Evolutionary conservation across 2,797 vertebrate genomes (phyloP).

Genomic region (Dicrostonyx torquatus): DNA sequence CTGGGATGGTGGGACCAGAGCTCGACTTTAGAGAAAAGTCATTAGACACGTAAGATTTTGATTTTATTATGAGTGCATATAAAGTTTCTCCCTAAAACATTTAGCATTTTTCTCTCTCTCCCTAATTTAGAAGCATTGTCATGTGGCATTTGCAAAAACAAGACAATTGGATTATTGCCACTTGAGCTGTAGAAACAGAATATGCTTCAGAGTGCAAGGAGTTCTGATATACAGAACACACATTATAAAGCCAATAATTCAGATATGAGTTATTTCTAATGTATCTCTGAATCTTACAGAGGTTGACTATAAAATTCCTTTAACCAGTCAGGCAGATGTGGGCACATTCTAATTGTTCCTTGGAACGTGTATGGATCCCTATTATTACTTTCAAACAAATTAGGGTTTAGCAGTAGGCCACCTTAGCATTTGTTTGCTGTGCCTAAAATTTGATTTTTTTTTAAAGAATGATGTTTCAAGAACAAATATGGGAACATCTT

Average conservation of each 20-base stretch:
- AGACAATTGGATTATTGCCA: neutral
- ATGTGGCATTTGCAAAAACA: constrained; percentile 22
- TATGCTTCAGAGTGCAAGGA: neutral
- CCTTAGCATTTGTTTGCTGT: neutral
- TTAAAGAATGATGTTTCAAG: neutral
- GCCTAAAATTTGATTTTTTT: neutral
- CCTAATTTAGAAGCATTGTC: neutral
- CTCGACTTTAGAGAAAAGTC: neutral
- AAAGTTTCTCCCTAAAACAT: constrained; percentile 2
- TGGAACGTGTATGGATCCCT: neutral
- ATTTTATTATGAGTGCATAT: neutral
- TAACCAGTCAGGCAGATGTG: constrained; percentile 18
- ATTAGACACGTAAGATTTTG: neutral
- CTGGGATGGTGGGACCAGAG: neutral
- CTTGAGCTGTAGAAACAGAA: constrained; percentile 3
- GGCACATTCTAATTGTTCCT: neutral
- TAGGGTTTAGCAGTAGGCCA: neutral
- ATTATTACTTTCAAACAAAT: constrained; percentile 1
- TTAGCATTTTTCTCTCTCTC: neutral
- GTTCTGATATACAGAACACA: neutral
- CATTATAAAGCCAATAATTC: neutral
- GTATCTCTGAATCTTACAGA: neutral
- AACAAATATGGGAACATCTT: neutral
- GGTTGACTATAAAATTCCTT: neutral
- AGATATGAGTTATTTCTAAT: neutral